Base-by-base conservation (phyloP, 2,888 invertebrate genomes). In the Hermodice carunculata region DNA sequence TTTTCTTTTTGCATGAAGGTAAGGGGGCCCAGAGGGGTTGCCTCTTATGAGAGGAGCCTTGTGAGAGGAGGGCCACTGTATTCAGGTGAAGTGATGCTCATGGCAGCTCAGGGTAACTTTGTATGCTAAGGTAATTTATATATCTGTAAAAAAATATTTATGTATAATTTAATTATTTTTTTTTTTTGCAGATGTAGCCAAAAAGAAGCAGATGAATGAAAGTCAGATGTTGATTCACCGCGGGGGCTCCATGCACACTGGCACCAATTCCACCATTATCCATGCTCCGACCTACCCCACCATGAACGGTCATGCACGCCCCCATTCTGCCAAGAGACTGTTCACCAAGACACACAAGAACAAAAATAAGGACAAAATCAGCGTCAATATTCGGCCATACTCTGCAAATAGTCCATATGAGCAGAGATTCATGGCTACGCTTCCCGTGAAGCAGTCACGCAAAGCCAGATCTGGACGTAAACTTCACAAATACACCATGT, bases 321-420 rank as follows among this genome's bases (percentile, higher is more conserved):
- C 68, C 1, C 31, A 26, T n/a, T 68, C 65, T 14, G 63, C 49
- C 2, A 49, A 49, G 49, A 62, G 57, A 43, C 49, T 68, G 19
- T 65, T 61, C 52, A 40, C 24, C 26, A 61, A 68, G 51, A 58
- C 57, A 6, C 49, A 65, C 40, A 52, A 65, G 48, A 44, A 57
- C 31, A 34, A 54, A 26, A 31, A 19, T 22, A 48, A 60, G 34
- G 52, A 63, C 42, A 61, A 66, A 31, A 69, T 82, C 29, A 71
- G 78, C 5, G 80, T 82, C 32, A 81, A 78, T 66, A 75, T 71
- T 24, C 74, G 83, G 22, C 83, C 83, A 3, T 82, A 76, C 62
- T 82, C 82, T 2, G 82, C 82, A 26, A n/a, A 8, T 6, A 71
- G 69, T 54, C 70, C 70, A 11, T 70, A 73, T 53, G 51, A 52